phyloP scores from a whole-genome alignment of 2,888 invertebrate genomes.

The Pachydiplax longipennis region DNA sequence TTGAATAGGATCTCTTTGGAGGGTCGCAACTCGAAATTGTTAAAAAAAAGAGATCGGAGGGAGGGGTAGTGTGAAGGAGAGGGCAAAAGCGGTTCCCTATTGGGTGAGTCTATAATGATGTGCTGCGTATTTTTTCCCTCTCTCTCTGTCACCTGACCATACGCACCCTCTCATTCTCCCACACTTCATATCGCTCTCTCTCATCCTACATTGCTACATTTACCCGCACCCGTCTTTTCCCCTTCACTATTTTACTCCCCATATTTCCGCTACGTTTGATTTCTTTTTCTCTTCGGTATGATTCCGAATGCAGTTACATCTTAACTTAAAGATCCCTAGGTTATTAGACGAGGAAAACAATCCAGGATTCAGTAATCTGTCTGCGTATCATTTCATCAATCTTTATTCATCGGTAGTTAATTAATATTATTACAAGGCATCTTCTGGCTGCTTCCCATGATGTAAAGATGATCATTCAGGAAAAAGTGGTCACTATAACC shows the following conservation, averaged over 20 bases:
- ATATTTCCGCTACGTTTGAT: background rate
- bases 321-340: too few relatives aligned
- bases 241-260: background rate
- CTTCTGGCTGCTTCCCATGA: too few relatives aligned
- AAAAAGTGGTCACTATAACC: too few relatives aligned
- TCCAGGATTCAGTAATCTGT: too few relatives aligned
- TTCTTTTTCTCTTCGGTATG: too few relatives aligned
- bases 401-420: too few relatives aligned
- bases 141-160: background rate
- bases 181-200: background rate
- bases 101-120: background rate
- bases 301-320: too few relatives aligned
- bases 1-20: background rate
- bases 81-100: background rate
- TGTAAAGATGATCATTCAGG: too few relatives aligned
- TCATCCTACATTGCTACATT: too few relatives aligned
- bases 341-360: too few relatives aligned
- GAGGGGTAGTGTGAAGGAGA: background rate
- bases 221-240: background rate
- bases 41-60: background rate
- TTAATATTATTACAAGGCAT: too few relatives aligned
- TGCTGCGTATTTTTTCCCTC: background rate
- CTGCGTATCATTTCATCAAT: too few relatives aligned
- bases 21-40: background rate
- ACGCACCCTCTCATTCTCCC: background rate